Percentiles rank a stretch among this genome's conserved stretches.
Evolutionary conservation across 2,797 vertebrate genomes (phyloP).

Genomic region (Enteromius anoplus): DNA sequence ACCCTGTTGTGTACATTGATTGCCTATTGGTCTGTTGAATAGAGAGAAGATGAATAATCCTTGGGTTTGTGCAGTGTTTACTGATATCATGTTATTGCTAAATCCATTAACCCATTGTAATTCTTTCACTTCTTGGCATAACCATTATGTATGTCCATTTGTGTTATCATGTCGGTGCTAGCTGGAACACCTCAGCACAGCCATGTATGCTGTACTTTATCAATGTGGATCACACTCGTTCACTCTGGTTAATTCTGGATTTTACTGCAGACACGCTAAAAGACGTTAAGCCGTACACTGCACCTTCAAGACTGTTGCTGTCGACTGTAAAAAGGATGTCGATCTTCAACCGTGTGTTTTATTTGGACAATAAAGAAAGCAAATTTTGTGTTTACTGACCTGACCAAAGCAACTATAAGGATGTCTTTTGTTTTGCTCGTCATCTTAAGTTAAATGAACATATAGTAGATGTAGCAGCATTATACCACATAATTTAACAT

Average conservation of each 20-base stretch:
- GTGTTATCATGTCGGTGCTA: conserved; percentile 75
- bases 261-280: conserved; percentile 74
- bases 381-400: conserved; percentile 77
- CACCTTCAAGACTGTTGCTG: conserved; percentile 76
- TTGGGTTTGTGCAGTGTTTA: conserved; percentile 33
- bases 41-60: conserved; percentile 23
- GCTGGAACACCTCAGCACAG: conserved; percentile 61
- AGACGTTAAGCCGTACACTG: conserved; percentile 79
- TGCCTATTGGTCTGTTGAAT: conserved; percentile 15
- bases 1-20: not conserved
- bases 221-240: conserved; percentile 62
- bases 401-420: conserved; percentile 40
- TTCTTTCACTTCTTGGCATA: conserved; percentile 56
- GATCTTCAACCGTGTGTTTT: conserved; percentile 63
- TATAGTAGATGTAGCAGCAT: not conserved
- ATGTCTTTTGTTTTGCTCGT: conserved; percentile 39
- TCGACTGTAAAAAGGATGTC: conserved; percentile 70
- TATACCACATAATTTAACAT: not conserved
- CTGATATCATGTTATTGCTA: conserved; percentile 36
- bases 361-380: conserved; percentile 74
- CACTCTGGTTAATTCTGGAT: conserved; percentile 62
- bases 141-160: conserved; percentile 58
- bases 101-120: conserved; percentile 57
- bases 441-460: conserved; percentile 1
- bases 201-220: conserved; percentile 58